Evolutionary conservation across 2,797 vertebrate species (phyloP), one percentile per base, ranked within the genome.

Genomic region (Sebastes dallii): DNA sequence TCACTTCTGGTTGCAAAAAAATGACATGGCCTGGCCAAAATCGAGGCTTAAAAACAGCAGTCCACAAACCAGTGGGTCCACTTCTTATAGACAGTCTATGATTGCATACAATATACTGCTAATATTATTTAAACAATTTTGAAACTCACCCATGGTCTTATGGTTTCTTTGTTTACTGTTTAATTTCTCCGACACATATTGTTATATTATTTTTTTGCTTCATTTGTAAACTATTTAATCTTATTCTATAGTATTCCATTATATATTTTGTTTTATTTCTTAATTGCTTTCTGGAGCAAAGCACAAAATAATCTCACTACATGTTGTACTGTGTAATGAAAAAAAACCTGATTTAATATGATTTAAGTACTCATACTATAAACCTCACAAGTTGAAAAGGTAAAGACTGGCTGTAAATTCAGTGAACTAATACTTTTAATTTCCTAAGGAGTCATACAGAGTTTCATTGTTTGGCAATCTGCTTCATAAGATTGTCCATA

Each of bases 381-480:
- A 80, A 58, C 36, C 25, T 56, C 3, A 25, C 1, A 4, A 22
- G 54, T 58, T 54, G 16, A 50, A 70, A 59, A 74, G 67, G 24
- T 59, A 56, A 25, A 62, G 42, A 58, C 22, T 75, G 30, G 27
- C 36, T 67, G 22, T 61, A 65, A 72, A 78, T 66, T 60, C 42
- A 76, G 0, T 36, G 11, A 68, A 77, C n/a, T 69, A 52, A 58
- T 77, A 60, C 22, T 70, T 75, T 72, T 62, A 80, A 70, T 82
- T 70, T 73, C 62, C 55, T 59, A 3, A 39, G 56, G 39, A 75
- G 58, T 68, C 24, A 39, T 42, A 67, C 8, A 13, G 27, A 65
- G 61, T 74, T 72, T 72, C 55, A 77, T 61, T 81, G 69, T 82
- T 75, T 87, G 78, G 66, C 66, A 42, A 25, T 24, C 13, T 20